Conservation (phyloP, 1,140 invertebrate genomes). For the Drosophila guanche region DNA sequence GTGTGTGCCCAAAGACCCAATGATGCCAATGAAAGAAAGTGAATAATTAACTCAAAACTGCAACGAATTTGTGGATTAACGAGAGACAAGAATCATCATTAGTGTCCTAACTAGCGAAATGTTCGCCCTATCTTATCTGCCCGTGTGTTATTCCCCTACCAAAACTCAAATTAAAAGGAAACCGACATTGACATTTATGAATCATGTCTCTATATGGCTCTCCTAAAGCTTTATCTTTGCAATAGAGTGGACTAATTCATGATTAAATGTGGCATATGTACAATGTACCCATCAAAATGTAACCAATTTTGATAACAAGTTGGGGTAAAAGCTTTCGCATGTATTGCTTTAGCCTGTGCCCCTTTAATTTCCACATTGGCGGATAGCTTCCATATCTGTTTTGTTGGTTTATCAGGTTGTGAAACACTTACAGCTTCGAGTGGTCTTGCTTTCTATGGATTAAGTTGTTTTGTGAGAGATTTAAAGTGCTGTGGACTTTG, state of each 20-base stretch:
- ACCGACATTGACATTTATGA: slow-evolving; percentile 26
- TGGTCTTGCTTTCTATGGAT: slow-evolving; percentile 36
- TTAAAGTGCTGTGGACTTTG: slow-evolving; percentile 13
- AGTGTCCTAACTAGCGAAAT: not conserved
- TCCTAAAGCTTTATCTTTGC: slow-evolving; percentile 20
- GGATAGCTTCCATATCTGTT: not conserved
- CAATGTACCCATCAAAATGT: not conserved
- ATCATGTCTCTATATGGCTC: slow-evolving; percentile 18
- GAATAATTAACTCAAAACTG: too few relatives aligned
- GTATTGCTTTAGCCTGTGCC: too few relatives aligned
- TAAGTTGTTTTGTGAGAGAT: slow-evolving; percentile 6
- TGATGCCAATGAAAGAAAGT: not conserved
- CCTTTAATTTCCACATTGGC: not conserved
- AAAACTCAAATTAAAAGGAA: slow-evolving; percentile 11
- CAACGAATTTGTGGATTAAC: not conserved
- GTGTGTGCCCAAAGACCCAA: not conserved
- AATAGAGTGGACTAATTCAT: slow-evolving; percentile 26
- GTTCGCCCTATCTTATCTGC: slow-evolving; percentile 29
- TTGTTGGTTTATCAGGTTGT: not conserved
- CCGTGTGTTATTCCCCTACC: slow-evolving; percentile 22
- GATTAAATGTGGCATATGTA: slow-evolving; percentile 9
- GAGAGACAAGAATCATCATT: not conserved
- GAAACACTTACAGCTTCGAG: slow-evolving; percentile 1
- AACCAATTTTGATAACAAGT: slow-evolving; percentile 4
- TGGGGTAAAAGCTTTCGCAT: too few relatives aligned